Conservation (phyloP, 1,140 invertebrate species). For the Drosophila suzukii region DNA sequence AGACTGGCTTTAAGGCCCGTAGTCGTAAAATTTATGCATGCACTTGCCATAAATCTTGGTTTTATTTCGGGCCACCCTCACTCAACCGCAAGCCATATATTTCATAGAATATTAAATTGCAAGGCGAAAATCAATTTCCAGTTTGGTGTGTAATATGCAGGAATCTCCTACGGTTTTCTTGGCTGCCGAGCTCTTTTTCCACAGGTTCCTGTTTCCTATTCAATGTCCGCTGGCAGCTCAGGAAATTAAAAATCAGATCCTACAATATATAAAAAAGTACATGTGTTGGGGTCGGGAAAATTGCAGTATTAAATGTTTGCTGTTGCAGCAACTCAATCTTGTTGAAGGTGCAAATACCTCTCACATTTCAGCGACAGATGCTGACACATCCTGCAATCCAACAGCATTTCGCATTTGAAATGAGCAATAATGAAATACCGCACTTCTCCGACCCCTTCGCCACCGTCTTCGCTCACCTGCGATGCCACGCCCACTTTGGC, state of each 20-base stretch:
- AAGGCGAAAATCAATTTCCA: constrained; percentile 69
- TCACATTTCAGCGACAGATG: constrained; percentile 60
- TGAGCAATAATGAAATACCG: constrained; percentile 66
- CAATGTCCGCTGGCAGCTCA: constrained; percentile 36
- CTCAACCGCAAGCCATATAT: constrained; percentile 40
- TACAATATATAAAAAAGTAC: constrained; percentile 27
- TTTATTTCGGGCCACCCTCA: constrained; percentile 46
- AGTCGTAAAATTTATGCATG: constrained; percentile 20
- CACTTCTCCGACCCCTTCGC: constrained; percentile 1
- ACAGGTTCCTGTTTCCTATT: constrained; percentile 21
- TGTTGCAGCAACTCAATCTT: constrained; percentile 37
- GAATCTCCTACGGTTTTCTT: constrained; percentile 23
- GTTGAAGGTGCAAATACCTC: constrained; percentile 30
- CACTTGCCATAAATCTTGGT: constrained; percentile 56
- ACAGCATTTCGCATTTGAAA: constrained; percentile 59
- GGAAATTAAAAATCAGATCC: constrained; percentile 70
- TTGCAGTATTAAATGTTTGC: constrained; percentile 41
- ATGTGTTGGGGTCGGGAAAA: constrained; percentile 4
- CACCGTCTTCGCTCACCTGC: constrained; percentile 8
- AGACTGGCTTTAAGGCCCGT: constrained; percentile 24
- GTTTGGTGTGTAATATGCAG: constrained; percentile 43
- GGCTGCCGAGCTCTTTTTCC: constrained; percentile 4
- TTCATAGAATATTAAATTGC: constrained; percentile 67
- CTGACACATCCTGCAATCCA: constrained; percentile 48
- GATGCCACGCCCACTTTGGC: constrained; percentile 22